Conservation (phyloP, 1,140 invertebrate species). For the Drosophila willistoni region DNA sequence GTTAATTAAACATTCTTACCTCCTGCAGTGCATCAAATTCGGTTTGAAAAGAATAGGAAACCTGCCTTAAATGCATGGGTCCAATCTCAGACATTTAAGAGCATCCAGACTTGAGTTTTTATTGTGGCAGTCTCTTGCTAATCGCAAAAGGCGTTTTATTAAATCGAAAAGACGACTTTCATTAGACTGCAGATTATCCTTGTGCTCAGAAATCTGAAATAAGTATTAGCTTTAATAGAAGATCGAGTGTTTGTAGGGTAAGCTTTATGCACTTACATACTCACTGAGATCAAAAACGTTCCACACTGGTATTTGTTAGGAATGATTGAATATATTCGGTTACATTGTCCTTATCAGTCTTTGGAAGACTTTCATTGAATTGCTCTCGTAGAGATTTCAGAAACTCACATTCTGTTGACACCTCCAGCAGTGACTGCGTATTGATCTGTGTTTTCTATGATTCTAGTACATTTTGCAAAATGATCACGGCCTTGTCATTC, state of each 20-base stretch:
- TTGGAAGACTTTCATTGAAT: not conserved
- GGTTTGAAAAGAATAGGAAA: conserved; percentile 86
- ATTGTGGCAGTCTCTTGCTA: conserved; percentile 47
- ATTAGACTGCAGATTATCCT: conserved; percentile 44
- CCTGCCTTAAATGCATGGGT: conserved; percentile 88
- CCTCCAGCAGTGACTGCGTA: conserved; percentile 44
- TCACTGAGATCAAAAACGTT: conserved; percentile 44
- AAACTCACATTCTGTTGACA: conserved; percentile 47
- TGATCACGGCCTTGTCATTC: not conserved
- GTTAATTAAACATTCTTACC: conserved; percentile 27
- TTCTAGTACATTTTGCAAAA: conserved; percentile 26
- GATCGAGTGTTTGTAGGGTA: not conserved
- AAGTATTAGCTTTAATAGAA: not conserved
- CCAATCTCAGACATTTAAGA: conserved; percentile 90
- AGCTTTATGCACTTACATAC: conserved; percentile 41
- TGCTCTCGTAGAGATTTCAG: conserved; percentile 29
- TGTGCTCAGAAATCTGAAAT: conserved; percentile 61
- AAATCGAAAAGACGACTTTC: conserved; percentile 51
- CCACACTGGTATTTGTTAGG: conserved; percentile 39
- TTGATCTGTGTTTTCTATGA: conserved; percentile 29
- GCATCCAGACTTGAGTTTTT: conserved; percentile 84
- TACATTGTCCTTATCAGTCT: not conserved
- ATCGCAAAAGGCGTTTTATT: conserved; percentile 54
- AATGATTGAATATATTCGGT: conserved; percentile 40
- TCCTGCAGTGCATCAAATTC: conserved; percentile 52